Evolutionary conservation across 2,888 invertebrate genomes (phyloP).

Genomic region (Maniola hyperantus): DNA sequence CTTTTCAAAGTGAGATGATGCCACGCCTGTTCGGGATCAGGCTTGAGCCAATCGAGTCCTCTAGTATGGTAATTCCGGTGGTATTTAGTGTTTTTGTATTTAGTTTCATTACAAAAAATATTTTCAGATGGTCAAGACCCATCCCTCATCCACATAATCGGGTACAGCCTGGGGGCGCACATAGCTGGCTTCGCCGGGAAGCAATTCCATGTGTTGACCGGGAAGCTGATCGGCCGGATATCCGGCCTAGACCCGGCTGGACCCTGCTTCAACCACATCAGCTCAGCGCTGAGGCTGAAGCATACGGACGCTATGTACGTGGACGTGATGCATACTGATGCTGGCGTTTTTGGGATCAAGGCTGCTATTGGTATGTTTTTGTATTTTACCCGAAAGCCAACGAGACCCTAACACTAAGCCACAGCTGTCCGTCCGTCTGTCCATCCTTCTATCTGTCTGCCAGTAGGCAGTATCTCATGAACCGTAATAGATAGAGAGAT

Average conservation of each 20-base stretch:
- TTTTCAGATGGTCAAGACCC: conserved; percentile 58
- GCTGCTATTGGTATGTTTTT: conserved; percentile 63
- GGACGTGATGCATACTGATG: conserved; percentile 66
- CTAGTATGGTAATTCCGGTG: no score
- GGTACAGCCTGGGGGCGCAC: conserved; percentile 73
- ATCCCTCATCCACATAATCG: conserved; percentile 62
- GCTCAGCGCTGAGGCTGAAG: conserved; percentile 50
- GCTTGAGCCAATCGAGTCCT: no score
- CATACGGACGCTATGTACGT: conserved; percentile 62
- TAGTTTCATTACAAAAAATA: no score
- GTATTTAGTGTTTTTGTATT: no score
- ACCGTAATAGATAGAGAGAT: no score
- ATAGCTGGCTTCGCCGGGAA: conserved; percentile 68
- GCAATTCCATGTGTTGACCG: conserved; percentile 53
- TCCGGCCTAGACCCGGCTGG: conserved; percentile 72
- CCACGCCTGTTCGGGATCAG: no score
- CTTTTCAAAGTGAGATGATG: no score
- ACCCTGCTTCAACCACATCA: conserved; percentile 67
- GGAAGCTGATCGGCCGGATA: conserved; percentile 57
- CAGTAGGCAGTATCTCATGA: no score
- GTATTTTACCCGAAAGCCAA: no score
- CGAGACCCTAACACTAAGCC: no score
- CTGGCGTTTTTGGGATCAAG: conserved; percentile 62
- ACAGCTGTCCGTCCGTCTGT: no score
- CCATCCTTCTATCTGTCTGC: no score